Percentiles rank a stretch among this genome's conserved stretches.
phyloP scores from a whole-genome alignment of 2,888 invertebrate species.

The Odontocerum albicorne region DNA sequence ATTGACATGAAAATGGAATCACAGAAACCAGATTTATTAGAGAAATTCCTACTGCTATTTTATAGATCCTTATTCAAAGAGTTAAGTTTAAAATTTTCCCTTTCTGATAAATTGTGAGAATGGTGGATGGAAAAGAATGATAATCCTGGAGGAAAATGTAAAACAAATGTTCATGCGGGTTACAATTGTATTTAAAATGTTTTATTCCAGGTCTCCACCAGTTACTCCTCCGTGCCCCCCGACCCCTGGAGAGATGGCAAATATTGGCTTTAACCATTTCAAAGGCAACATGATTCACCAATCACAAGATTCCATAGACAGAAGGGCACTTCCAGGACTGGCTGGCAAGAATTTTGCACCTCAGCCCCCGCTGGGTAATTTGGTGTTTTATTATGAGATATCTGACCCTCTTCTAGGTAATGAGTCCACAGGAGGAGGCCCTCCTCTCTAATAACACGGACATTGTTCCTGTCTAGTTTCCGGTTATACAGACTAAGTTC shows the following conservation, averaged over 20 bases:
- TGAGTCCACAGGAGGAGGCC: background rate
- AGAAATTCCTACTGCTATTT: no score
- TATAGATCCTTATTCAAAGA: no score
- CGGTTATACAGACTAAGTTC: background rate
- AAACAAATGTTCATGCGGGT: no score
- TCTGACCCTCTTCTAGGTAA: background rate
- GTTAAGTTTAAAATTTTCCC: no score
- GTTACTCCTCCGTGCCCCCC: conserved; percentile 46
- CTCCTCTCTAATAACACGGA: background rate
- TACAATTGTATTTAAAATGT: no score
- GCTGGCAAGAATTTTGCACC: conserved; percentile 33
- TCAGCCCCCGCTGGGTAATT: conserved; percentile 39
- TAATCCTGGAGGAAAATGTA: no score
- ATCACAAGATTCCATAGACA: conserved; percentile 53
- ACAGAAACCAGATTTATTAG: no score
- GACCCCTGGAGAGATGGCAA: conserved; percentile 19
- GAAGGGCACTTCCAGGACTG: conserved; percentile 6
- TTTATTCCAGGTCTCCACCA: conserved; percentile 48
- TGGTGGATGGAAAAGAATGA: no score
- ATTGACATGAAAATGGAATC: no score
- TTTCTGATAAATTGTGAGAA: no score
- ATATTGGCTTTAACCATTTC: conserved; percentile 45
- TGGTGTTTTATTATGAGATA: conserved; percentile 40
- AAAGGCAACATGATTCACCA: conserved; percentile 55
- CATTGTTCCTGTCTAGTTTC: background rate